phyloP scores from a whole-genome alignment of 2,888 invertebrate genomes.

The Drosophila trichaetosa region DNA sequence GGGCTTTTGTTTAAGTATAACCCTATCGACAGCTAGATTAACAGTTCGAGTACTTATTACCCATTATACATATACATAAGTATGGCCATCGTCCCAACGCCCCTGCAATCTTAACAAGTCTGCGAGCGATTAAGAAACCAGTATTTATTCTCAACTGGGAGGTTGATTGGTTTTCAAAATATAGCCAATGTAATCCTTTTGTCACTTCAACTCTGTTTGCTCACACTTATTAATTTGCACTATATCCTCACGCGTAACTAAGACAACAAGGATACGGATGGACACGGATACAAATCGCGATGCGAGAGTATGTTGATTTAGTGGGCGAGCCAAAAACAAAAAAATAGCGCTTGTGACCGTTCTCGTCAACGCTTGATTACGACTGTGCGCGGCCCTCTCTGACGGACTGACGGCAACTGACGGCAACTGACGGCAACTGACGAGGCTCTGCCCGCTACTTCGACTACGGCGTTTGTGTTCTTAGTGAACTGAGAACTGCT shows the following conservation, averaged over 20 bases:
- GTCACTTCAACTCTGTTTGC: constrained; percentile 21
- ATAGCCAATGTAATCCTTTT: constrained; percentile 17
- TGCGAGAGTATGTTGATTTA: constrained; percentile 14
- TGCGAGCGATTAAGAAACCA: constrained; percentile 58
- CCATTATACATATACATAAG: background rate
- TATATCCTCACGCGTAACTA: constrained; percentile 7
- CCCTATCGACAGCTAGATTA: constrained; percentile 45
- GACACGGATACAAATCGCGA: constrained; percentile 9
- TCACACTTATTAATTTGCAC: constrained; percentile 41
- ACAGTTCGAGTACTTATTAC: constrained; percentile 27
- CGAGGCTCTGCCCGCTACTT: constrained; percentile 29
- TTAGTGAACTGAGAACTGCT: constrained; percentile 32
- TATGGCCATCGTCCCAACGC: constrained; percentile 18
- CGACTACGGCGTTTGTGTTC: constrained; percentile 51
- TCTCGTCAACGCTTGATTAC: constrained; percentile 68
- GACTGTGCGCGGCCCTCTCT: constrained; percentile 63
- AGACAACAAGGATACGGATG: constrained; percentile 12
- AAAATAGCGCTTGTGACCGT: constrained; percentile 57
- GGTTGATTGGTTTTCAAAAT: background rate
- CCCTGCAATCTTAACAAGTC: constrained; percentile 62
- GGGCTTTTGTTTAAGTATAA: background rate
- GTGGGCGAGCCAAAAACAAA: constrained; percentile 16
- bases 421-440: constrained; percentile 16
- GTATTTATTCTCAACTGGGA: constrained; percentile 3
- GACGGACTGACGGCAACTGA: constrained; percentile 40